A percentile compares a stretch with the other conserved stretches of the same genome.
phyloP scores from a whole-genome alignment of 2,113 vertebrate species.

The Mohoua ochrocephala region DNA sequence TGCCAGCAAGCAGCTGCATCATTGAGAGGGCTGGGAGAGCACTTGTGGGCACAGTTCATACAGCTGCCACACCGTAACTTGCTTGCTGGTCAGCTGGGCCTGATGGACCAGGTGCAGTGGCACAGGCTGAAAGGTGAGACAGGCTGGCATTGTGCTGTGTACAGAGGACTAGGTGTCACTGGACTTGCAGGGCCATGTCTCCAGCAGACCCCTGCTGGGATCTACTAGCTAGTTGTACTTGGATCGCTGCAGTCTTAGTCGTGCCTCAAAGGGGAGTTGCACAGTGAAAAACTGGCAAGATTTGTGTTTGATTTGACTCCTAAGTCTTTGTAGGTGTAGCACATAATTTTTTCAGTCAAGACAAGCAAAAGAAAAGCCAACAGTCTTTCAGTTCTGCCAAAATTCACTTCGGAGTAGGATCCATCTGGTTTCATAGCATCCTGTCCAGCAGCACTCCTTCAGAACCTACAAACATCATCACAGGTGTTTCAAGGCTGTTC shows the following conservation, averaged over 20 bases:
- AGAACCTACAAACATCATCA: neutral
- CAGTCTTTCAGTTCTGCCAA: neutral
- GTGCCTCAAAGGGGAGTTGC: neutral
- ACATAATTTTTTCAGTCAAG: neutral
- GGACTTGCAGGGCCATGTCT: neutral
- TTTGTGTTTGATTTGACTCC: neutral
- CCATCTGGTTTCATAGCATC: neutral
- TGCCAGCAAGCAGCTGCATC: neutral
- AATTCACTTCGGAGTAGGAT: neutral
- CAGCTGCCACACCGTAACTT: neutral
- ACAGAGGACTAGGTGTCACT: neutral
- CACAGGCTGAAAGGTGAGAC: neutral
- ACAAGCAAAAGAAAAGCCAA: neutral
- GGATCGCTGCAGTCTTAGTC: neutral
- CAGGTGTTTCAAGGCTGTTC: neutral
- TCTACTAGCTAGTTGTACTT: neutral
- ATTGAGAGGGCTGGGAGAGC: neutral
- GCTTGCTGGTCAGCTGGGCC: neutral
- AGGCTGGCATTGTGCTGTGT: neutral
- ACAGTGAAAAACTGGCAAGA: neutral
- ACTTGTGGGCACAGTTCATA: rapidly evolving
- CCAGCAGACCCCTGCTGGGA: neutral
- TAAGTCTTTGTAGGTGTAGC: neutral
- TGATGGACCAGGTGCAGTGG: neutral
- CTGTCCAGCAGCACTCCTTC: neutral